Percentiles rank a stretch among this genome's conserved stretches.
Conservation (phyloP, 2,113 vertebrate species). For the Acrocephalus kingi region DNA sequence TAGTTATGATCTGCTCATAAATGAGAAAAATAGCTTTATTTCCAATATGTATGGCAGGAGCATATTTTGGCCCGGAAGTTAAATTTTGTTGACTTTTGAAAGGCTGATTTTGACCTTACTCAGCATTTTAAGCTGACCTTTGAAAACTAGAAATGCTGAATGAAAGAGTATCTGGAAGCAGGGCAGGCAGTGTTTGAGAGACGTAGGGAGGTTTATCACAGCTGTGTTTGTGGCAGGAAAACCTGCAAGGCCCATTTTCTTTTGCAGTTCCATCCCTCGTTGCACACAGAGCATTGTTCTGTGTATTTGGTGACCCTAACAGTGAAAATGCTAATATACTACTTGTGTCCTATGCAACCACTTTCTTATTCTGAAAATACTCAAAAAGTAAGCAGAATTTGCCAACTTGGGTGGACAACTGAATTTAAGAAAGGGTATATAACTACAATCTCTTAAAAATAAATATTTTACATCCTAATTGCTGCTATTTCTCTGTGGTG, state of each 20-base stretch:
- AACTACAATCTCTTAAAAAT: not conserved
- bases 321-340: not conserved
- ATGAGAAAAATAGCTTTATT: not conserved
- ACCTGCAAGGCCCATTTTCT: not conserved
- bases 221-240: not conserved
- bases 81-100: not conserved
- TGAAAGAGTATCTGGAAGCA: not conserved
- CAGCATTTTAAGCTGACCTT: not conserved
- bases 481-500: not conserved
- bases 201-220: not conserved
- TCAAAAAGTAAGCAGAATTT: not conserved
- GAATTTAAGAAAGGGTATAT: not conserved
- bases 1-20: not conserved
- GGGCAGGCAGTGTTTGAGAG: not conserved
- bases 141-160: not conserved
- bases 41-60: not conserved
- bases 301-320: not conserved
- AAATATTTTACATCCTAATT: not conserved
- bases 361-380: not conserved
- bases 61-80: not conserved
- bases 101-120: not conserved
- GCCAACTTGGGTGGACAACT: not conserved
- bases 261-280: not conserved
- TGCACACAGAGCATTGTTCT: not conserved
- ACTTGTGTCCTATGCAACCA: not conserved